A percentile compares a stretch with the other conserved stretches of the same genome.
Evolutionary conservation across 2,113 vertebrate genomes (phyloP).

Genomic region (Potamarius usumacintae): DNA sequence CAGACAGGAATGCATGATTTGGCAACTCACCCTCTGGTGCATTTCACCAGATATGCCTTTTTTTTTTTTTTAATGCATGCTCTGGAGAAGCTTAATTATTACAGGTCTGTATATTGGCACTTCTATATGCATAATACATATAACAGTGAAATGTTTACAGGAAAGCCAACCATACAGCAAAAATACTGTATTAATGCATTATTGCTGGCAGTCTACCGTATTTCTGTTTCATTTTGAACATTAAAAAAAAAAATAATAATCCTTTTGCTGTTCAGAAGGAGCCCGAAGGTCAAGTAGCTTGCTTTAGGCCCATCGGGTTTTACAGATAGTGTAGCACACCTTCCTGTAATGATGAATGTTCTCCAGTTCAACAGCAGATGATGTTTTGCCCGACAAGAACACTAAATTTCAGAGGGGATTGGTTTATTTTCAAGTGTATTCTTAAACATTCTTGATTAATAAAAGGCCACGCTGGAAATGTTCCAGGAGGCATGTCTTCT

Average conservation of each 20-base stretch:
- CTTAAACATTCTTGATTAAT: too few species aligned
- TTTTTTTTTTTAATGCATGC: too few species aligned
- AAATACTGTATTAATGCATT: too few species aligned
- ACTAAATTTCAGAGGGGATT: background rate
- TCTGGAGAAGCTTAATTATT: too few species aligned
- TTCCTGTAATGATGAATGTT: background rate
- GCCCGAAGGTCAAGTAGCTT: conserved; percentile 3
- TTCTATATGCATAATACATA: background rate
- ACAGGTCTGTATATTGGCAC: too few species aligned
- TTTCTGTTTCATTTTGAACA: conserved; percentile 12
- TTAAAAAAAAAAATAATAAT: conserved; percentile 10
- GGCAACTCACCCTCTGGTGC: background rate
- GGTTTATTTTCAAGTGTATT: background rate
- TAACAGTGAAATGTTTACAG: background rate
- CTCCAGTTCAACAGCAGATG: background rate
- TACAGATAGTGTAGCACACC: background rate
- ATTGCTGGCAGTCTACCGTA: background rate
- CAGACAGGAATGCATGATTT: background rate
- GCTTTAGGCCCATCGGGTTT: background rate
- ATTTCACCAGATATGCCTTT: background rate
- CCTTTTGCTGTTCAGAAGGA: conserved; percentile 26
- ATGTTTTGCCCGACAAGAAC: background rate
- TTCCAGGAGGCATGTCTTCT: background rate
- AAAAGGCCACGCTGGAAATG: background rate
- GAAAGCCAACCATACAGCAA: background rate